Base-by-base conservation (phyloP, 2,113 vertebrate species). In the Macquaria ambigua region DNA sequence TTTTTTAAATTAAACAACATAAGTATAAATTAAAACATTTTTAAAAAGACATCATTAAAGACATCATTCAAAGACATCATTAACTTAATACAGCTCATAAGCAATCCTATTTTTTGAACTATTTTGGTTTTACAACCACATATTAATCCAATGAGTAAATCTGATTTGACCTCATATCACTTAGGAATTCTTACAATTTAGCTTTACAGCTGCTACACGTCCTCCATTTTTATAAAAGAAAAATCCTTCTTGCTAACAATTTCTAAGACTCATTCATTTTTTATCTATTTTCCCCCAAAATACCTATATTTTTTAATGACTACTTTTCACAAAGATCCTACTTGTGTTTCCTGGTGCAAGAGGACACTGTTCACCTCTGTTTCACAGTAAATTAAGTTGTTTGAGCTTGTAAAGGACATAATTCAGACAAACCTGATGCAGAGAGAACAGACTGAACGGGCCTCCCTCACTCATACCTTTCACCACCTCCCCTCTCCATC, bases 381-480 rank as follows among this genome's bases (percentile, higher is more conserved):
- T 64, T 58, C 12, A 50, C 58, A 46, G 61, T 63, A 69, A 81
- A 82, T 34, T 4, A 59, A 28, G 52, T 48, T 23, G 61, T 77
- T 34, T 43, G 21, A 78, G 56, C 53, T 56, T 23, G 39, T 85
- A 41, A 68, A 87, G 58, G 10, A 62, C 76, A 53, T 43, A 21
- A 79, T 78, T 85, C 74, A 77, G 59, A 77, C 48, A 50, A 48
- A 69, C n/a, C 66, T 64, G 66, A 85, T 21, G 37, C 39, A 77
- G 37, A 68, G 63, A 59, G 23, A 66, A 52, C 70, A 77, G 81
- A 75, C 46, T 16, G 56, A 66, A 56, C 41, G 28, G 48, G 43
- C 80, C 83, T 91, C 86, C 75, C 80, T 88, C 66, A 63, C 59
- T 92, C 93, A 91, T 92, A 93, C 87, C 89, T 94, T 90, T 94